phyloP scores from a whole-genome alignment of 2,888 invertebrate genomes.

The Erannis defoliaria region DNA sequence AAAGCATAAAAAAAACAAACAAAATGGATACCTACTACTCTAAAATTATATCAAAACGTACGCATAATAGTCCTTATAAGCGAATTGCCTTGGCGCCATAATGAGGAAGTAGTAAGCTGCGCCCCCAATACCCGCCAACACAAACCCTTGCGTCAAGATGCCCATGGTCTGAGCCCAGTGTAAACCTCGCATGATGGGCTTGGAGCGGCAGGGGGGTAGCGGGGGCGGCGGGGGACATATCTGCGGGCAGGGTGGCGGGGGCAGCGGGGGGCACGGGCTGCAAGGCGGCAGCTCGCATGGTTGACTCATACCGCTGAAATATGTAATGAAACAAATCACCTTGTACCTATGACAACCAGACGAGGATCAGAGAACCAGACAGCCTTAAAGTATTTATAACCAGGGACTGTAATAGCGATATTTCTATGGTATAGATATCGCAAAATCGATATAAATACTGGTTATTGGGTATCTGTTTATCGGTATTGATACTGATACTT shows the following conservation, averaged over 20 bases:
- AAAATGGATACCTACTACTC: no score
- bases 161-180: conserved; percentile 88
- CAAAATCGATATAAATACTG: no score
- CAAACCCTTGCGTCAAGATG: conserved; percentile 82
- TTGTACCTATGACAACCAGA: no score
- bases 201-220: conserved; percentile 61
- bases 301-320: conserved; percentile 48
- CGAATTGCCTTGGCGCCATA: conserved; percentile 83
- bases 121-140: conserved; percentile 69
- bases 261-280: conserved; percentile 62
- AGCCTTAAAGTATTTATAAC: no score
- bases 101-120: conserved; percentile 78
- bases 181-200: conserved; percentile 90
- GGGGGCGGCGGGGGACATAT: conserved; percentile 63
- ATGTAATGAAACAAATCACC: no score
- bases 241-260: conserved; percentile 60
- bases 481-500: no score
- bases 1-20: no score
- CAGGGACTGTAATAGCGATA: no score
- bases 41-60: background rate
- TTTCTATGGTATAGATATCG: no score
- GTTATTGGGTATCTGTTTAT: no score
- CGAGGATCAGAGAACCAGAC: no score
- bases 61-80: conserved; percentile 90
- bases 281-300: conserved; percentile 54